Evolutionary conservation across 2,888 invertebrate genomes (phyloP), one percentile per base, ranked within the genome.

Genomic region (Pyrrhia umbra): DNA sequence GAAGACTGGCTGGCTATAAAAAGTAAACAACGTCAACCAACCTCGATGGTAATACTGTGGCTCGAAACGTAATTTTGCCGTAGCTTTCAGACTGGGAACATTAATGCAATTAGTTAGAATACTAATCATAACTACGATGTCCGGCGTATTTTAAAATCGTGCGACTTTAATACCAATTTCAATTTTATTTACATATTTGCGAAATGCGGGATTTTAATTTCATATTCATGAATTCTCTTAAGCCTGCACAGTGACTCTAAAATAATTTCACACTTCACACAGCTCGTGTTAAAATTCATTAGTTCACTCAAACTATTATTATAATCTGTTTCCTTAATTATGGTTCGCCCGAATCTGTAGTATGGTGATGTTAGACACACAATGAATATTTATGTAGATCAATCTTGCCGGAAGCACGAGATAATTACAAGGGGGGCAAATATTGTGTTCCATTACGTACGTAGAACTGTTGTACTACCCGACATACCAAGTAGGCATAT

Each of bases 271-370:
- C 52, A 58, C 46, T 67, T 27, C 46, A 37, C 49, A 25, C 45
- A 18, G 16, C 27, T 50, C 27, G 9, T 16, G 59, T 68, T 52
- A 54, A 69, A 69, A 68, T 74, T 59, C 51, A 68, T 68, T 52
- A 68, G 47, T 39, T 37, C 55, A 60, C 40, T 40, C 27, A 70
- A 40, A 61, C 68, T 75, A 70, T 70, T 70, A 75, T 56, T 47
- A 75, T 70, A 75, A 70, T 75, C 75, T 75, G 70, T 58, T 58
- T 63, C 64, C 64, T 63, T 57, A 63, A 72, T 75, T 71, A 74
- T 27, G 51, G 43, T 42, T 39, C 10, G 30, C 52, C 37, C 25
- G 23, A 51, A 20, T 43, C 40, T 52, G 47, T 39, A 50, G 30
- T 43, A 42, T 20, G 55, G 18, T 52, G 55, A 56, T 66, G 66